phyloP scores from a whole-genome alignment of 2,888 invertebrate species.

The Chloroclystis v-ata region DNA sequence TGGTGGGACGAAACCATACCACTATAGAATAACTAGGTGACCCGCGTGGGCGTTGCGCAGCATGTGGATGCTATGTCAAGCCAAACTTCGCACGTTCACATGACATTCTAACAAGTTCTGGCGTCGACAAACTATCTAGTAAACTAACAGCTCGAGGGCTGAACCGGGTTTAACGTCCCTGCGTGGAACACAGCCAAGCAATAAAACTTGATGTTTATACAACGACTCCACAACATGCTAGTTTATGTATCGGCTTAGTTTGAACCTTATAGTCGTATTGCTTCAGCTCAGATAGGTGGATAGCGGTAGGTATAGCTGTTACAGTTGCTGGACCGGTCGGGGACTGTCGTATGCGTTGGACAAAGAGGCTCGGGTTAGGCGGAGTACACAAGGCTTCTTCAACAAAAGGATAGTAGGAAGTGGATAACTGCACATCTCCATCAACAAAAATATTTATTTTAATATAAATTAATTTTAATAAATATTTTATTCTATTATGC shows the following conservation, averaged over 20 bases:
- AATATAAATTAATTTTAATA: too few species aligned
- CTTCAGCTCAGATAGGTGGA: slow-evolving; percentile 16
- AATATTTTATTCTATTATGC: too few species aligned
- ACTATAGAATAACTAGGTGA: slow-evolving; percentile 1
- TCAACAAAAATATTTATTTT: too few species aligned
- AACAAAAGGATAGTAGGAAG: slow-evolving; percentile 3
- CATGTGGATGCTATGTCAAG: slow-evolving; percentile 6
- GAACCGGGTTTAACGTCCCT: slow-evolving; percentile 63
- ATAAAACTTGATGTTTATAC: slow-evolving; percentile 76
- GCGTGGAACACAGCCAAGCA: slow-evolving; percentile 76
- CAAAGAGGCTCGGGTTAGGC: slow-evolving; percentile 21
- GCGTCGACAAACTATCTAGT: slow-evolving; percentile 54
- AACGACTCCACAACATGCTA: slow-evolving; percentile 60
- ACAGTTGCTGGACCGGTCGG: slow-evolving; percentile 41
- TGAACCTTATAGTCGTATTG: slow-evolving; percentile 37
- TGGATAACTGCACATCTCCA: not conserved
- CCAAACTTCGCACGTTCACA: not conserved
- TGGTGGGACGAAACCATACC: too few species aligned
- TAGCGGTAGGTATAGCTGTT: slow-evolving; percentile 16
- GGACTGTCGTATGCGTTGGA: slow-evolving; percentile 18
- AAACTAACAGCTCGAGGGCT: slow-evolving; percentile 60
- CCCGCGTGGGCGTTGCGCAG: slow-evolving; percentile 14
- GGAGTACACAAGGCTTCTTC: slow-evolving; percentile 11
- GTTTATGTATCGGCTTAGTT: slow-evolving; percentile 57
- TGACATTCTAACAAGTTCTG: slow-evolving; percentile 26